phyloP scores from a whole-genome alignment of 1,140 invertebrate species.

The Homarus americanus region DNA sequence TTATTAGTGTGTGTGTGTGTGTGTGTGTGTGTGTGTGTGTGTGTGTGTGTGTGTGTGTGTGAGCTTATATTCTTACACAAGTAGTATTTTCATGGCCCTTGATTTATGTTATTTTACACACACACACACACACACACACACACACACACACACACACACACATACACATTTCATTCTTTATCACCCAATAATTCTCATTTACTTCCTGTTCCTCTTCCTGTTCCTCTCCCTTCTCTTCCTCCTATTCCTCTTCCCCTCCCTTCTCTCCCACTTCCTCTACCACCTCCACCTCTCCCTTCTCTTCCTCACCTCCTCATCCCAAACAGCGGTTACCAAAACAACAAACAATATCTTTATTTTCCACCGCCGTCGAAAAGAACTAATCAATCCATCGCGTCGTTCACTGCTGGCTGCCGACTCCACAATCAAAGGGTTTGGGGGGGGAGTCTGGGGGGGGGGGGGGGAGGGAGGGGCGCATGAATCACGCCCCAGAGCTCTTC shows the following conservation, averaged over 20 bases:
- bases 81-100: too few relatives aligned
- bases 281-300: neutral
- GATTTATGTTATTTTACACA: too few relatives aligned
- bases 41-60: too few relatives aligned
- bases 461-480: conserved; percentile 3
- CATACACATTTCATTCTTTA: too few relatives aligned
- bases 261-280: neutral
- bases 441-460: too few relatives aligned
- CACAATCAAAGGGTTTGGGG: conserved; percentile 3
- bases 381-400: conserved; percentile 17
- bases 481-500: neutral
- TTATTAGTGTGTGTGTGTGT: too few relatives aligned
- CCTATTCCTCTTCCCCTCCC: neutral
- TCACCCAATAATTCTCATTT: neutral
- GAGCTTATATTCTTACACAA: too few relatives aligned
- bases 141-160: too few relatives aligned
- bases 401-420: conserved; percentile 5
- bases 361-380: neutral
- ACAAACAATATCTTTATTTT: neutral
- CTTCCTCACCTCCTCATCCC: neutral
- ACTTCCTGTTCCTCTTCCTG: neutral
- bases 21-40: too few relatives aligned
- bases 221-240: neutral
- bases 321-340: neutral
- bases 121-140: too few relatives aligned